Evolutionary conservation across 2,797 vertebrate species (phyloP), one percentile per base, ranked within the genome.

Genomic region (Muscicapa striata): DNA sequence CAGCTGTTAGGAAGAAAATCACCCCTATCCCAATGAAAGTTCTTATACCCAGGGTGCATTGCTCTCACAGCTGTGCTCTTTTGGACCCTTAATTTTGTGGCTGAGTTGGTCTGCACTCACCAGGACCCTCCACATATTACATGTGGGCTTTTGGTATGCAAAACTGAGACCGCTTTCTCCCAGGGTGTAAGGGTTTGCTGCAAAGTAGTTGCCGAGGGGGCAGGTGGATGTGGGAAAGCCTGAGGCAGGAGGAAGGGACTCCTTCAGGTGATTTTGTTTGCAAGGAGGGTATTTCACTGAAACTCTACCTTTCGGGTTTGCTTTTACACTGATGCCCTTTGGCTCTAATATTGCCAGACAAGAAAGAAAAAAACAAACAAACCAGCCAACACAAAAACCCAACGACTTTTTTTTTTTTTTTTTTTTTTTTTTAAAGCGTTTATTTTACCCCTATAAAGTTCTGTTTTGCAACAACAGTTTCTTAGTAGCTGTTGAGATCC

Each of bases 21-120:
- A 16, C 19, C 30, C 3, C 46, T 34, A 59, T 36, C 6, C 18
- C 22, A 13, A 21, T 5, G 18, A 15, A 59, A 59, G 48, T 34
- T 26, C 36, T 45, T 48, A 10, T 14, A 54, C 10, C 3, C 2
- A 1, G 32, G 0, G 26, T 57, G 62, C 41, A 10, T 3, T 32
- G 34, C 26, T 26, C 41, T 68, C 0, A 0, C 46, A 11, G 20
- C 0, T 52, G 20, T 11, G 18, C 38, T 52, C 15, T 20, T 41
- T 49, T 18, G 46, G 34, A 32, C 59, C 40, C 34, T 9, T 11
- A 57, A 27, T 22, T 10, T 9, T 13, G 8, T 4, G 11, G 20
- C 30, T 45, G 54, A 72, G 40, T 36, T 72, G 45, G 22, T 48
- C 19, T 20, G 5, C 27, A 11, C 19, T 18, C 18, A 22, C 27